A percentile compares a stretch with the other conserved stretches of the same genome.
Evolutionary conservation across 2,797 vertebrate species (phyloP).

Genomic region (Platyrinchus mystaceus): DNA sequence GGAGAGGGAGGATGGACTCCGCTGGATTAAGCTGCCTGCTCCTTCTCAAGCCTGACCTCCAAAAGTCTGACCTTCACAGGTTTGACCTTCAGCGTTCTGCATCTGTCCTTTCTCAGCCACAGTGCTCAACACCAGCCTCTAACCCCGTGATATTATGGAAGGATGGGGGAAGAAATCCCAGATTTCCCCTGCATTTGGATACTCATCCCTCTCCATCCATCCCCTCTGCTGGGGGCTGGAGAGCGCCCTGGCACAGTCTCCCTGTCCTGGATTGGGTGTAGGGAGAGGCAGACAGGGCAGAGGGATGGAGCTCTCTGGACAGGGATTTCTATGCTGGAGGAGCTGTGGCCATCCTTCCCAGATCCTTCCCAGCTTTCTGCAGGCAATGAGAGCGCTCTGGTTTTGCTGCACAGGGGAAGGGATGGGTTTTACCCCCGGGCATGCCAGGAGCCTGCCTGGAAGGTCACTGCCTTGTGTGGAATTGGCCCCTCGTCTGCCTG

Average conservation of each 20-base stretch:
- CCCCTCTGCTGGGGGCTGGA: neutral
- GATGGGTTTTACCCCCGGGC: neutral
- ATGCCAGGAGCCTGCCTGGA: neutral
- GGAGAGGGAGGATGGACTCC: neutral
- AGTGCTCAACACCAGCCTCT: neutral
- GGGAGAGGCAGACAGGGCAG: neutral
- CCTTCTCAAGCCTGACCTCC: neutral
- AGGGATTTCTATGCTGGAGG: neutral
- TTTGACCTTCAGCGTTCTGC: slow-evolving; percentile 40
- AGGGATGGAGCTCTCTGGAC: neutral
- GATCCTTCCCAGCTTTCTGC: neutral
- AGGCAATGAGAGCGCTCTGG: neutral
- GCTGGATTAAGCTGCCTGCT: neutral
- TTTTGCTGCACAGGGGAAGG: neutral
- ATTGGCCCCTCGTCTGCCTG: neutral
- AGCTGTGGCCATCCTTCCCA: neutral
- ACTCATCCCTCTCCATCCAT: neutral
- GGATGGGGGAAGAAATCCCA: neutral
- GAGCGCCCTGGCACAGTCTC: neutral
- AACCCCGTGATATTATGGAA: no score
- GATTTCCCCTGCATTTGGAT: neutral
- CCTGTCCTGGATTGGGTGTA: neutral
- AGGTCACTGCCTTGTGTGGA: neutral
- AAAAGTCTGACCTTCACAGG: slow-evolving; percentile 41
- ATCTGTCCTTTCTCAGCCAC: neutral